Evolutionary conservation across 2,797 vertebrate genomes (phyloP).

Genomic region (Gallinago solitaria): DNA sequence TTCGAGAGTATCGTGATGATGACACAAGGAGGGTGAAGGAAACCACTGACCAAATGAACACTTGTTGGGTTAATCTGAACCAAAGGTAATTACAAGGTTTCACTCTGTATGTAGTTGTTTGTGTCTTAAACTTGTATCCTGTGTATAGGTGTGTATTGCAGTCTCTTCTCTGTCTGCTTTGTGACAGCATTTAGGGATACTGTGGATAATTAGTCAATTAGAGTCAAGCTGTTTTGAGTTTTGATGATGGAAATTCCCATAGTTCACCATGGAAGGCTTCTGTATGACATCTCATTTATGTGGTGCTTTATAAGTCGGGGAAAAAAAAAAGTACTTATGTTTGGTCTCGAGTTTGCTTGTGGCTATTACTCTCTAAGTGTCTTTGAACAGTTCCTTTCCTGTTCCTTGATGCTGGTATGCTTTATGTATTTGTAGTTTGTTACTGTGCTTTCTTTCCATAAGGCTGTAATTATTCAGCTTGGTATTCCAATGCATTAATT

Average conservation of each 20-base stretch:
- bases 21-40: conserved; percentile 94
- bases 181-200: background rate
- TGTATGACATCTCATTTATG: background rate
- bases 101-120: background rate
- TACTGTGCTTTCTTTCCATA: background rate
- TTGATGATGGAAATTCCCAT: background rate
- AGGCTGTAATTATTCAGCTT: background rate
- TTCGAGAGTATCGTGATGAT: conserved; percentile 87
- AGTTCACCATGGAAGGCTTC: background rate
- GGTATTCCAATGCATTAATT: background rate
- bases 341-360: background rate
- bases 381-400: background rate
- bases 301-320: background rate
- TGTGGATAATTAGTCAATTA: background rate
- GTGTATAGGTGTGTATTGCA: fast-evolving
- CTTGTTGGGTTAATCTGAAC: conserved; percentile 88
- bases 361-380: background rate
- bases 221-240: background rate
- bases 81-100: conserved; percentile 81
- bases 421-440: background rate
- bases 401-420: background rate
- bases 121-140: background rate
- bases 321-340: background rate
- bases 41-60: conserved; percentile 85
- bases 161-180: background rate